A percentile compares a stretch with the other conserved stretches of the same genome.
These are phyloP conservation scores for Oeneis ivallda DNA, from an alignment of 2,888 invertebrate genomes.

Conservation along the genomic window DNA sequence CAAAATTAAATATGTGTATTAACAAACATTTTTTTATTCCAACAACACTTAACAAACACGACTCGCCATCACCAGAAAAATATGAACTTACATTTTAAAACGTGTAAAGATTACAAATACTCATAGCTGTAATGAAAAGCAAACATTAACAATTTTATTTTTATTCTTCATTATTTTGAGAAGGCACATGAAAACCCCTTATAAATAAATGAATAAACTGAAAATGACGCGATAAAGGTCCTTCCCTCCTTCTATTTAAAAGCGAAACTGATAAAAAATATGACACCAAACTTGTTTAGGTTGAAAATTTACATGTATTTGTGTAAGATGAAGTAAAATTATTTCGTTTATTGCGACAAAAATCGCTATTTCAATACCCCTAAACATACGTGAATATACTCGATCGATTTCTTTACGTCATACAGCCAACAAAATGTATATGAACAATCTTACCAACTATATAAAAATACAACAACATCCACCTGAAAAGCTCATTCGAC, in stretches of 20 bases:
- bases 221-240: conserved; percentile 33
- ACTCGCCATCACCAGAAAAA: conserved; percentile 58
- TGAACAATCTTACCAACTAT: conserved; percentile 69
- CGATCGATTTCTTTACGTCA: conserved; percentile 32
- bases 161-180: conserved; percentile 69
- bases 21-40: conserved; percentile 32
- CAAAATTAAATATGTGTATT: not conserved
- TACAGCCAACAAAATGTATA: conserved; percentile 52
- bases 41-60: conserved; percentile 46
- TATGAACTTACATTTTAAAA: conserved; percentile 64
- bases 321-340: not conserved
- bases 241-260: conserved; percentile 7
- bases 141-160: conserved; percentile 63
- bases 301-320: not conserved
- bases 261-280: conserved; percentile 28
- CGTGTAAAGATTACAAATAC: conserved; percentile 66
- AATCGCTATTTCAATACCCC: conserved; percentile 23
- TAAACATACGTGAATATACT: conserved; percentile 26
- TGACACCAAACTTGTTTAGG: not conserved
- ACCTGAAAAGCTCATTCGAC: conserved; percentile 53
- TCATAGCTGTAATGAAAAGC: conserved; percentile 65
- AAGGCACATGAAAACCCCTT: conserved; percentile 81
- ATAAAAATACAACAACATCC: conserved; percentile 78
- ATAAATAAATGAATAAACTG: conserved; percentile 69
- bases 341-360: conserved; percentile 31